Evolutionary conservation across 2,113 vertebrate genomes (phyloP), one percentile per base, ranked within the genome.

Genomic region (Helogale parvula): DNA sequence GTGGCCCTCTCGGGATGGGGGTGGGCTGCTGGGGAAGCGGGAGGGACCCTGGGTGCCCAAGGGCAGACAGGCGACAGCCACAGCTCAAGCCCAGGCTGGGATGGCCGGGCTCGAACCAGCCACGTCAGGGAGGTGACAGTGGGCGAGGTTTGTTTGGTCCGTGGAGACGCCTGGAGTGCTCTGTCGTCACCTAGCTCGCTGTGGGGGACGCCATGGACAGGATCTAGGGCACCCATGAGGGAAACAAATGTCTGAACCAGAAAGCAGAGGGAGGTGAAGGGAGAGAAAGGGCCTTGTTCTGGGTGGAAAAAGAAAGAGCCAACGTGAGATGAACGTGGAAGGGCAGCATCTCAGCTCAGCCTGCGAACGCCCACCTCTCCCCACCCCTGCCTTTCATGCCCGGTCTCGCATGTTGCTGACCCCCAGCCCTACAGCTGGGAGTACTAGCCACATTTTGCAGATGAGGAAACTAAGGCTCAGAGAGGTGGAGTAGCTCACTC

Each of bases 21-120:
- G 5, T 2, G 15, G 15, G 41, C 2, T 13, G 63, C 63, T 79
- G 0, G 25, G 38, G 2, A 6, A 41, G 74, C 16, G 1, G 7
- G 60, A 13, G 31, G 72, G 2, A 31, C 2, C 0, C 0, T 0
- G 14, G 4, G 68, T 12, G 27, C 41, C 31, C 8, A 0, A 2
- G 27, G 77, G 23, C 33, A 15, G 81, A n/a, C 9, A 9, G 54
- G 33, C 0, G 17, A 29, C 0, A 29, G 1, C 14, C 16, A 0
- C 41, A 23, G 68, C 29, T 19, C 12, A 0, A 1, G 71, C 1
- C 29, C 50, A 17, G 50, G 80, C 85, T 5, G 1, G 19, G 29
- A 21, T 12, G 82, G 54, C 50, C 69, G 3, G 27, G 35, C 29
- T 14, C 3, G 41, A 7, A 31, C 10, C 2, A 0, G 17, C 69